These are phyloP conservation scores for Apogon hyalosoma DNA, from an alignment of 2,797 vertebrate species.

Conservation along the genomic window DNA sequence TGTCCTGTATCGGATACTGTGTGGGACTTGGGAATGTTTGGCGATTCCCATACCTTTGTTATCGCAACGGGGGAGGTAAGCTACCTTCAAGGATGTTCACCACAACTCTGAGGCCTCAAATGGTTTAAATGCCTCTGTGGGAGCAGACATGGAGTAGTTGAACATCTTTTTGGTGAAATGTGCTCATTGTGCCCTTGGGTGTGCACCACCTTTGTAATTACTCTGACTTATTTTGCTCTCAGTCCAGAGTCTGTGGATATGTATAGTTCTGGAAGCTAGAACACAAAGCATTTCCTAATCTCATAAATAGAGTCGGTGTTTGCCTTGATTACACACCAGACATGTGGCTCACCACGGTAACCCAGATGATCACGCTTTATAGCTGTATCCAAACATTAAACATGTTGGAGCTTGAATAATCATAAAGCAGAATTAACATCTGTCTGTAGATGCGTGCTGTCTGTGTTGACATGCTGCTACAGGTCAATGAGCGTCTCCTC, in stretches of 20 bases:
- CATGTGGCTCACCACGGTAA: constrained; percentile 11
- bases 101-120: constrained; percentile 11
- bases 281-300: constrained; percentile 41
- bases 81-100: not conserved
- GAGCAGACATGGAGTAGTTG: too few species aligned
- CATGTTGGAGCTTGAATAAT: constrained; percentile 40
- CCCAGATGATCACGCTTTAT: not conserved
- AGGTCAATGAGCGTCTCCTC: not conserved
- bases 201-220: constrained; percentile 23
- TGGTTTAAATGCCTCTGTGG: constrained; percentile 11
- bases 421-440: constrained; percentile 7
- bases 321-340: constrained; percentile 42
- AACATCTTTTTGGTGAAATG: not conserved
- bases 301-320: constrained; percentile 22
- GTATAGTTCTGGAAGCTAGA: constrained; percentile 19
- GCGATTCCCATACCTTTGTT: constrained; percentile 90
- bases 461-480: constrained; percentile 35
- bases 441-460: constrained; percentile 10
- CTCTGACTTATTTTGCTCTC: constrained; percentile 30
- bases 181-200: constrained; percentile 40
- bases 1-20: constrained; percentile 89
- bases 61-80: constrained; percentile 91
- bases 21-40: constrained; percentile 89
- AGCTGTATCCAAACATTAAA: constrained; percentile 27
- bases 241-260: constrained; percentile 32